A percentile compares a stretch with the other conserved stretches of the same genome.
These are phyloP conservation scores for Eristalis arbustorum DNA, from an alignment of 2,888 invertebrate genomes.

Conservation along the genomic window DNA sequence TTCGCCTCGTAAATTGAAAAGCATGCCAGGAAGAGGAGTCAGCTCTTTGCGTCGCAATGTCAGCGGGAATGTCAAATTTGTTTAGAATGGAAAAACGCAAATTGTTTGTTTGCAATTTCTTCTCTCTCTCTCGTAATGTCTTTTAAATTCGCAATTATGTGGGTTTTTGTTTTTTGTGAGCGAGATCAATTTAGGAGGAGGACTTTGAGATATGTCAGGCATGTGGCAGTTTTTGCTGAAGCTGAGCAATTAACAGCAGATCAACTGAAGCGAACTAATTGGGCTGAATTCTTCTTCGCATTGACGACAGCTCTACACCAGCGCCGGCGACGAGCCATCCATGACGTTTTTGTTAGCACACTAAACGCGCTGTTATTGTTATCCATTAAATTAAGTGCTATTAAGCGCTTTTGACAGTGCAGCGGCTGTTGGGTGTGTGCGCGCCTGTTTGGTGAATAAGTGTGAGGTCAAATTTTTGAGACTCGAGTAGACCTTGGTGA, in stretches of 20 bases:
- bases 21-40: constrained; percentile 5
- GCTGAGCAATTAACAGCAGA: constrained; percentile 16
- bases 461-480: background rate
- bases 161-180: background rate
- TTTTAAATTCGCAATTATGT: constrained; percentile 41
- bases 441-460: background rate
- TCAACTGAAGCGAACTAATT: constrained; percentile 16
- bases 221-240: background rate
- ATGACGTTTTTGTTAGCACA: constrained; percentile 23
- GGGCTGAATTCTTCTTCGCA: constrained; percentile 15
- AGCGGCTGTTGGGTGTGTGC: background rate
- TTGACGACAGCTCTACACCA: constrained; percentile 16
- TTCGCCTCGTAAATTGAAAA: constrained; percentile 37
- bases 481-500: background rate
- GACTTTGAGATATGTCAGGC: background rate
- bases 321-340: constrained; percentile 18
- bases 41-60: constrained; percentile 41
- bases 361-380: background rate
- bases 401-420: background rate
- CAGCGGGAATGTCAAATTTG: constrained; percentile 66
- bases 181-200: constrained; percentile 21
- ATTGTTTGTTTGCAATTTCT: constrained; percentile 22
- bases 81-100: constrained; percentile 45
- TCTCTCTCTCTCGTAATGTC: background rate
- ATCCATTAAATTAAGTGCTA: background rate